phyloP scores from a whole-genome alignment of 2,888 invertebrate species.

The Lasioglossum calceatum region DNA sequence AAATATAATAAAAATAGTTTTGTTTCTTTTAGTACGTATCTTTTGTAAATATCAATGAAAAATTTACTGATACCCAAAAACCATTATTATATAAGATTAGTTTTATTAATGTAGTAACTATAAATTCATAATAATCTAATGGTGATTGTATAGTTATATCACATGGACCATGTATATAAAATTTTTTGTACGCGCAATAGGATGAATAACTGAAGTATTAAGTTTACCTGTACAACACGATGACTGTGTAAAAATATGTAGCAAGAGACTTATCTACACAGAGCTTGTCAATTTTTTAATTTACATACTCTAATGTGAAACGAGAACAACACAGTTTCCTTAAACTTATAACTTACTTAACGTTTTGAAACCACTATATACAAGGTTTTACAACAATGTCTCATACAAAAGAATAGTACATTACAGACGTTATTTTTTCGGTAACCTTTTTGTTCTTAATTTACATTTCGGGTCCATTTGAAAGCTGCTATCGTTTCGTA shows the following conservation, averaged over 20 bases:
- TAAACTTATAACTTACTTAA: conserved; percentile 16
- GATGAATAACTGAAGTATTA: conserved; percentile 37
- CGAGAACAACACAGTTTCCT: conserved; percentile 8
- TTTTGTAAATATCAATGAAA: conserved; percentile 27
- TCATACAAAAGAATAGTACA: conserved; percentile 51
- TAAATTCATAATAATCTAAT: conserved; percentile 48
- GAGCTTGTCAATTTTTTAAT: conserved; percentile 16
- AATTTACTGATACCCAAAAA: conserved; percentile 26
- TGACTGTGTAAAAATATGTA: conserved; percentile 20
- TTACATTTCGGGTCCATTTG: conserved; percentile 79
- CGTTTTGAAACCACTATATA: conserved; percentile 57
- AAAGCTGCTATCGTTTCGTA: conserved; percentile 78
- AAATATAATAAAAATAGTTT: conserved; percentile 49
- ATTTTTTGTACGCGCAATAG: conserved; percentile 41
- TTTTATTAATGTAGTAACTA: conserved; percentile 52
- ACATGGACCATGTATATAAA: conserved; percentile 51
- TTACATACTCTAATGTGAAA: conserved; percentile 12
- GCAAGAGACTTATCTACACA: conserved; percentile 12
- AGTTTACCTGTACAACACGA: conserved; percentile 46
- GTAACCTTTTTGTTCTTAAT: conserved; percentile 61
- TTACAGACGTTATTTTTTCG: conserved; percentile 14
- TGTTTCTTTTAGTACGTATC: conserved; percentile 25
- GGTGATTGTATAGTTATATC: conserved; percentile 53
- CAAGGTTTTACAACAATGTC: conserved; percentile 41
- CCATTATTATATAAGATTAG: conserved; percentile 29